Evolutionary conservation across 2,113 vertebrate species (phyloP), one percentile per base, ranked within the genome.

Genomic region (Lophius piscatorius): DNA sequence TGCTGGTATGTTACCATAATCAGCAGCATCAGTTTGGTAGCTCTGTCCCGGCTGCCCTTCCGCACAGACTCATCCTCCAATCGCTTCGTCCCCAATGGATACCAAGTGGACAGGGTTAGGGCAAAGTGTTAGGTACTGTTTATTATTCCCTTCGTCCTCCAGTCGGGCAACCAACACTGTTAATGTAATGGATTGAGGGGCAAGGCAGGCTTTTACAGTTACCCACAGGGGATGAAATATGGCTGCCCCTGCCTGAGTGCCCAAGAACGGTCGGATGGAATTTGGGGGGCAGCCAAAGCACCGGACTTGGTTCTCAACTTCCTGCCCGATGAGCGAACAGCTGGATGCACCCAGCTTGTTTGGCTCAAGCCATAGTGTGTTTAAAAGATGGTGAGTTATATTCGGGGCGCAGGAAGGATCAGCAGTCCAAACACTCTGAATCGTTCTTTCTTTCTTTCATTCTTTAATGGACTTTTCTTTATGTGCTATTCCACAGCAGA

Each of bases 1-100:
- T 21, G 48, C 63, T 82, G 86, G 85, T 80, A 74, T 76, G 83
- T 83, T 85, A 88, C 85, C 84, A 78, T 80, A 72, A 90, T 88
- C 70, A 28, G 59, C n/a, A n/a, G n/a, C n/a, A n/a, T 82, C 83
- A 80, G 59, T 62, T 69, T 18, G 3, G 38, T 12, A 28, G 62
- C 69, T 50, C 34, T 79, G 68, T 63, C 86, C 68, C 6, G 13
- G 36, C 72, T 2, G 63, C 51, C 80, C 83, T 88, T 83, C 74
- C 74, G 51, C 31, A 39, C 9, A 3, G 54, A 54, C 26, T 6
- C 21, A 28, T 35, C 47, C 44, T 63, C 54, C 40, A 46, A 61
- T 70, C 49, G 60, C 73, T 56, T 67, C 62, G 55, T 64, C 48
- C 64, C 68, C 55, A 45, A 57, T 40, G 1, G 4, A 52, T 80